phyloP scores from a whole-genome alignment of 2,797 vertebrate genomes.

The Malacoraja senta region DNA sequence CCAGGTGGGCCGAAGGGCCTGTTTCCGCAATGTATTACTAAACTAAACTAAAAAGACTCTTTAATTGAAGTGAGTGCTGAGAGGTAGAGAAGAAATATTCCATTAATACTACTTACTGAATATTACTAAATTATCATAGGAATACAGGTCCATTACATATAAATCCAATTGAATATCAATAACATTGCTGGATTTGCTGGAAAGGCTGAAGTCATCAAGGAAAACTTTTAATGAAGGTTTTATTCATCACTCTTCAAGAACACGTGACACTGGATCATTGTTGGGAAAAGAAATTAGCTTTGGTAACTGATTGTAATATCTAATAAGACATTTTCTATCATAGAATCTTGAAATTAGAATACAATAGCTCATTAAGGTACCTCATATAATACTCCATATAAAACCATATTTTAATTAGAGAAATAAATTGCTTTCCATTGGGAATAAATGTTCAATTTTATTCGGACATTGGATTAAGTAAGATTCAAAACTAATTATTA shows the following conservation, averaged over 20 bases:
- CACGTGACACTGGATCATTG: neutral
- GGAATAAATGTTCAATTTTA: neutral
- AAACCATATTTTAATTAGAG: neutral
- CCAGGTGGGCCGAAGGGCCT: too few species aligned
- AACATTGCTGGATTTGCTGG: neutral
- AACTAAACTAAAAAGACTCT: too few species aligned
- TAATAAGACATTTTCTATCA: constrained; percentile 7
- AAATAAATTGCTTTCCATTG: neutral
- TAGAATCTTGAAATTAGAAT: neutral
- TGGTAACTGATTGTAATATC: neutral
- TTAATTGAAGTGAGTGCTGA: neutral
- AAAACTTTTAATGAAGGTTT: neutral
- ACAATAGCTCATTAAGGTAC: neutral
- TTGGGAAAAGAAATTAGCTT: neutral
- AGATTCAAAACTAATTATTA: neutral
- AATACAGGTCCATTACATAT: neutral
- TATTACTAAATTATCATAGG: neutral
- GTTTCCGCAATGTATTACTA: too few species aligned
- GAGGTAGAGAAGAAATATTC: neutral
- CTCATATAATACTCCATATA: neutral
- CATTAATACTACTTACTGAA: neutral
- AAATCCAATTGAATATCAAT: neutral
- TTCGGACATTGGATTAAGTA: neutral
- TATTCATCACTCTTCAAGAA: neutral
- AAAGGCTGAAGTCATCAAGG: neutral